Conservation (phyloP, 2,888 invertebrate species). For the Fragum sueziense region DNA sequence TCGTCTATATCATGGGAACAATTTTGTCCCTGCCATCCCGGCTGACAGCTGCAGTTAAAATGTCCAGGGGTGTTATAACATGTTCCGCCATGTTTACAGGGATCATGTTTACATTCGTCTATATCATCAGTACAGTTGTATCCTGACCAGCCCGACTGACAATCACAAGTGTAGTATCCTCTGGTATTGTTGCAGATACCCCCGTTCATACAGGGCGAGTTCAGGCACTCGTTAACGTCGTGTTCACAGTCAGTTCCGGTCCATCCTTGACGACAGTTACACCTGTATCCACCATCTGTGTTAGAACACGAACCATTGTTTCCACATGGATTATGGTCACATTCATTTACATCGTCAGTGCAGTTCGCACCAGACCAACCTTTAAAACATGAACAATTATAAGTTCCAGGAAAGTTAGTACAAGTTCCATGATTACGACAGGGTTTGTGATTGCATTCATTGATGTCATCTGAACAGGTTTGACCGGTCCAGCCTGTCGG, state of each 20-base stretch:
- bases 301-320: background rate
- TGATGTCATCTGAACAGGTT: background rate
- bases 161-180: background rate
- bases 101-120: background rate
- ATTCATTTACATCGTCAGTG: slow-evolving; percentile 14
- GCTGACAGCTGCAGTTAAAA: background rate
- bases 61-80: background rate
- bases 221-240: background rate
- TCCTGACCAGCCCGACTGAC: background rate
- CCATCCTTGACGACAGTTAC: background rate
- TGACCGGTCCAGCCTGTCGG: background rate
- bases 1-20: background rate
- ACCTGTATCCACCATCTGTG: background rate
- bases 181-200: background rate
- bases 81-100: background rate
- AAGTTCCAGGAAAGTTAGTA: slow-evolving; percentile 1
- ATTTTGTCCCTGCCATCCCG: background rate
- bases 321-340: background rate
- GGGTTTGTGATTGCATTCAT: slow-evolving; percentile 13
- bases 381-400: background rate
- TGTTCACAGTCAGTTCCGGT: background rate
- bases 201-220: background rate
- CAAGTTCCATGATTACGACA: background rate
- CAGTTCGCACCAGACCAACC: slow-evolving; percentile 15
- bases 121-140: background rate